Base-by-base conservation (phyloP, 2,797 vertebrate genomes). In the Pipistrellus pipistrellus region DNA sequence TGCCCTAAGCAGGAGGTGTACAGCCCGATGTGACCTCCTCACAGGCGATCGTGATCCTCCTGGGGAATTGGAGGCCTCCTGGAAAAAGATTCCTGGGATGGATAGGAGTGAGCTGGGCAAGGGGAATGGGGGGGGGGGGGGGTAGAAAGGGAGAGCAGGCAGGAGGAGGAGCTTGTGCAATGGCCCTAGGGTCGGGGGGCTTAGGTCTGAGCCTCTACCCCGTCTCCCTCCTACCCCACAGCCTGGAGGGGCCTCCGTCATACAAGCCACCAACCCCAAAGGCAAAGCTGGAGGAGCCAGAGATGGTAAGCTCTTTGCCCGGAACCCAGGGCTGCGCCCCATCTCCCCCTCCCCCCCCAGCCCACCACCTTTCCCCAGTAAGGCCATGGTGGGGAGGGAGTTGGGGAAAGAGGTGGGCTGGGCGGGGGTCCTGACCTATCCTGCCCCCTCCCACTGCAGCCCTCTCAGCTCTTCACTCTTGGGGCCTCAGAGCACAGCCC, bases 221-320 rank as follows among this genome's bases (percentile, higher is more conserved):
- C 66, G 83, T 25, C 66, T 51, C 6, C 25, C 11, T 88, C 20
- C 44, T 27, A 9, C 66, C 51, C 27, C 62, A 41, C 96, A 98
- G 98, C 17, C 83, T 98, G 21, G 98, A 98, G 80, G 98, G 93
- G 2, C 98, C 98, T 4, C 98, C 98, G 0, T 97, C 97, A 0
- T 98, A 98, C 87, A 98, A 98, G 88, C 98, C 98, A 0, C 98
- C 98, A 0, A 96, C 97, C 0, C 98, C 98, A 0, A 96, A 97
- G 88, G 59, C 96, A 15, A 97, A 97, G 89, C 32, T 95, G 46
- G 97, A 97, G 6, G 96, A 97, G 25, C 93, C 69, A 0, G 97
- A 98, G 64, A 92, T 92, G 97, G 98, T 98, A 51, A 97, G 98
- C 48, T 4, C 13, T 30, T 68, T 0, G 23, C 51, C 51, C 7